phyloP scores from a whole-genome alignment of 2,797 vertebrate species.

The Paguma larvata region DNA sequence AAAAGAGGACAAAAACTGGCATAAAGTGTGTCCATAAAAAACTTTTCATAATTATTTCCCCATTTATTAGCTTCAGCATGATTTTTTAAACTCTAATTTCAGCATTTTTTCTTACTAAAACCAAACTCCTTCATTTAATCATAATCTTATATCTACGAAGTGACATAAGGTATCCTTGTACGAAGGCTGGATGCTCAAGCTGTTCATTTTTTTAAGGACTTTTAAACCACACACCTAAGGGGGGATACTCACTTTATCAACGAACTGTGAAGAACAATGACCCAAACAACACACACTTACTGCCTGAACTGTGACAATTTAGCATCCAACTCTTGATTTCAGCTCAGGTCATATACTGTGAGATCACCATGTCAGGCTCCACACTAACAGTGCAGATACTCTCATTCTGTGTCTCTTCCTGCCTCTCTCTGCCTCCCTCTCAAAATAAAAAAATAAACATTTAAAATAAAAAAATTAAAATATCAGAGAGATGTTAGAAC shows the following conservation, averaged over 20 bases:
- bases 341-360: too few relatives aligned
- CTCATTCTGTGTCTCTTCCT: too few relatives aligned
- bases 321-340: too few relatives aligned
- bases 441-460: too few relatives aligned
- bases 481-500: not conserved
- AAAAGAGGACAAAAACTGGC: slow-evolving; percentile 10
- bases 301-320: not conserved
- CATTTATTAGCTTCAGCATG: not conserved
- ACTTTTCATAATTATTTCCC: not conserved
- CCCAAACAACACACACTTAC: not conserved
- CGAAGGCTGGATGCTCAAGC: not conserved
- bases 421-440: too few relatives aligned
- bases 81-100: slow-evolving; percentile 22
- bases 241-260: not conserved
- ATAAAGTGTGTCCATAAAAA: not conserved
- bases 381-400: too few relatives aligned
- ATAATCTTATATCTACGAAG: not conserved
- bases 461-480: not conserved
- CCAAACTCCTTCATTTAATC: not conserved
- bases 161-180: not conserved
- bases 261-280: not conserved
- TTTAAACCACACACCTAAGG: not conserved
- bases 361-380: too few relatives aligned
- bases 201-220: slow-evolving; percentile 28
- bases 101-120: slow-evolving; percentile 63